Conservation (phyloP, 2,113 vertebrate species). For the Cyanoramphus novaezelandiae region DNA sequence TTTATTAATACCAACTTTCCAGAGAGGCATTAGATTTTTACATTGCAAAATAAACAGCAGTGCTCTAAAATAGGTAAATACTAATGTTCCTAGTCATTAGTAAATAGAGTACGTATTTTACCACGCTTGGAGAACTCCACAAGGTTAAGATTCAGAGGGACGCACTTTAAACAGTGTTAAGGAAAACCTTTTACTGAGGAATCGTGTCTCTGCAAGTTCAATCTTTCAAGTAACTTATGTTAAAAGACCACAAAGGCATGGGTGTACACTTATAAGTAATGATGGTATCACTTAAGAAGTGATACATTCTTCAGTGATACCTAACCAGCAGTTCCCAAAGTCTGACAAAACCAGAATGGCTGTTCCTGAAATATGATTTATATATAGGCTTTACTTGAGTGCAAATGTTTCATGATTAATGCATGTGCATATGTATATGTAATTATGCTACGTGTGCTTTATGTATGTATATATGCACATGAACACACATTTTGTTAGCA, state of each 20-base stretch:
- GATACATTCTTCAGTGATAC: neutral
- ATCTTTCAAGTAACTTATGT: neutral
- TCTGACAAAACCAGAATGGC: neutral
- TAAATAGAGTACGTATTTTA: neutral
- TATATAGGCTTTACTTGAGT: neutral
- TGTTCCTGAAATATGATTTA: neutral
- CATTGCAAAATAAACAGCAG: neutral
- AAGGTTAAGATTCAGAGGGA: neutral
- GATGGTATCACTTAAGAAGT: neutral
- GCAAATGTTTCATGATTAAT: neutral
- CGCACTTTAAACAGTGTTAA: neutral
- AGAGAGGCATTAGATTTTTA: neutral
- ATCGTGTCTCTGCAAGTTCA: neutral
- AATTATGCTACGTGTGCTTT: neutral
- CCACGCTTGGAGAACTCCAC: neutral
- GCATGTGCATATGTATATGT: fast-evolving
- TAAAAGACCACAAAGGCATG: neutral
- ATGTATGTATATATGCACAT: fast-evolving
- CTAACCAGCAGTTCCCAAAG: neutral
- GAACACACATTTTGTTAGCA: neutral
- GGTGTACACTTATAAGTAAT: neutral
- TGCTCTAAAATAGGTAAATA: neutral
- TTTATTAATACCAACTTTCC: neutral
- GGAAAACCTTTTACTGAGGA: neutral
- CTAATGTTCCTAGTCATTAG: neutral